Evolutionary conservation across 2,113 vertebrate species (phyloP), one percentile per base, ranked within the genome.

Genomic region (Chamaetylas fuelleborni): DNA sequence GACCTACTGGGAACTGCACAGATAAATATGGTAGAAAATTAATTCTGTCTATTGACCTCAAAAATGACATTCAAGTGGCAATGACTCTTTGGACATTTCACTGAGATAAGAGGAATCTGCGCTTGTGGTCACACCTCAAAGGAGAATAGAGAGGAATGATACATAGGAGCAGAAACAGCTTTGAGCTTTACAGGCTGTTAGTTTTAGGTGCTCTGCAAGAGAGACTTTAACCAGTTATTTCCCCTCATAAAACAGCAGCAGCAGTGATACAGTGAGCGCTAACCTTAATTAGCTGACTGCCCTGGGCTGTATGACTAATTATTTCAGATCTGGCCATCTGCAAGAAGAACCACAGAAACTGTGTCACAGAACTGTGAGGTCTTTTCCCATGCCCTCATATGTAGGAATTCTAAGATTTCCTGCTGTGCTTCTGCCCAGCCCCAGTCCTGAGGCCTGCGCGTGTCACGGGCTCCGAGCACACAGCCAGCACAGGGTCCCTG

Each of bases 241-340:
- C 60, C n/a, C 34, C 42, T 58, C 2, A 2, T 15, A 19, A 58
- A 90, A 53, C 12, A 38, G 42, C 53, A 61, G 4, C 53, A 61
- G 5, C 48, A 57, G 58, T 0, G 0, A 66, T 5, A 8, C 7
- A n/a, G 61, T 24, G 14, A 89, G 29, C 0, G 0, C 38, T 6
- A 29, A 28, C 16, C 19, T 19, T 1, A 4, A 34, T 15, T 5
- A 50, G 58, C 22, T 66, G 54, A 14, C 6, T 45, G 69, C 40
- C 22, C 43, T 4, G 2, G 42, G 40, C 29, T 81, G 23, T 18
- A 4, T 1, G 3, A 5, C 43, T 66, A 22, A 28, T 33, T 7
- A 29, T 48, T 77, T 80, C 25, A 28, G 20, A 45, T 54, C 38
- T 47, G n/a, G n/a, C 29, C n/a, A 47, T 34, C 33, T 36, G 66